Evolutionary conservation across 2,797 vertebrate genomes (phyloP), one percentile per base, ranked within the genome.

Genomic region (Macroramphosus scolopax): DNA sequence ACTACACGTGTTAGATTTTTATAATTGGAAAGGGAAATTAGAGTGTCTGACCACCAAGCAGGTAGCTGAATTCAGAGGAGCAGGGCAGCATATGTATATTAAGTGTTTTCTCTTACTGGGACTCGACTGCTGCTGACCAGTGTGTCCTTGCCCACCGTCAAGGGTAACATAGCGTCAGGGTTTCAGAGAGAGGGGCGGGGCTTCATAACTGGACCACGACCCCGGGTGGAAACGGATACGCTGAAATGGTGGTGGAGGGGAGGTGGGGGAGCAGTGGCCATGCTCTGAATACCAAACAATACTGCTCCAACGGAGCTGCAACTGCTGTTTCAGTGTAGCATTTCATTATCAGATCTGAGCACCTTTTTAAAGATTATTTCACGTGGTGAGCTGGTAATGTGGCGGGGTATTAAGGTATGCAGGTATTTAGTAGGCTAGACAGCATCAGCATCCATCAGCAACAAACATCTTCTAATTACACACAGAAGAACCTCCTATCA

Each of bases 81-180:
- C n/a, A 34, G 30, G 32, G 34, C 12, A 0, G 12, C 51, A 14
- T 6, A 16, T 26, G 18, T 43, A 33, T 29, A 37, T 46, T 12
- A 1, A 43, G 58, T 56, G 59, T 62, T 55, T 55, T 69, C 77
- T 79, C 75, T 68, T 48, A 69, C 38, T 72, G 77, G 62, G 54
- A 75, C 57, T 80, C 56, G 72, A 72, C 60, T 74, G 77, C 55
- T 72, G 65, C 43, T 42, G 63, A 46, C 46, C 38, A 3, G 26
- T 0, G 6, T 50, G 84, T 77, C 85, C 88, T 90, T 87, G 84
- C 52, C 63, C 50, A 32, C 46, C n/a, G 48, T 74, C 76, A 85
- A 87, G 79, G 88, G 63, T 74, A 87, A 78, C 6, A 50, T 55
- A 12, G 51, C 52, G 61, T 82, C 84, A 87, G 53, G 84, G 85